Evolutionary conservation across 2,113 vertebrate genomes (phyloP).

Genomic region (Platysteira castanea): DNA sequence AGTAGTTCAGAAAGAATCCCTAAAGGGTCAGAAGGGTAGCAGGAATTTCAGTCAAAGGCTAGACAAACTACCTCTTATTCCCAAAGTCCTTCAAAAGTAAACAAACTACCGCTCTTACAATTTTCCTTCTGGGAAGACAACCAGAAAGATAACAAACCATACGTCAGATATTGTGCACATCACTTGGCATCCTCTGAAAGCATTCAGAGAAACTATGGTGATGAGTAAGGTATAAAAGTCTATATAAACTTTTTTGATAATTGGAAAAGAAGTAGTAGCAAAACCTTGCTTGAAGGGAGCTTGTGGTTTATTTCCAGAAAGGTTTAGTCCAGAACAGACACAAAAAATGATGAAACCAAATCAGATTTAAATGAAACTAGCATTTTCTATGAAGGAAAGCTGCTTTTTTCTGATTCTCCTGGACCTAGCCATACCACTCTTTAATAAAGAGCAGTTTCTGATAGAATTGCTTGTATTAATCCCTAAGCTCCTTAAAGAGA

Average conservation of each 20-base stretch:
- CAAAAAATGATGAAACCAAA: not conserved
- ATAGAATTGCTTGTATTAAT: not conserved
- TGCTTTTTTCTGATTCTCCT: not conserved
- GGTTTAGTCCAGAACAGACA: not conserved
- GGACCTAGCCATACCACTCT: not conserved
- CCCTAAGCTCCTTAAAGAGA: not conserved
- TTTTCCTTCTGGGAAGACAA: not conserved
- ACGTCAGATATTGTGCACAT: not conserved
- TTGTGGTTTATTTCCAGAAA: not conserved
- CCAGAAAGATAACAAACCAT: not conserved
- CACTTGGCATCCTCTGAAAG: not conserved
- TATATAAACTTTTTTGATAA: not conserved
- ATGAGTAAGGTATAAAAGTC: not conserved
- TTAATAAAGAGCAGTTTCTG: not conserved
- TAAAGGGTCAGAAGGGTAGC: not conserved
- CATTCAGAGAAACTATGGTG: not conserved
- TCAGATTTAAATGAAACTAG: not conserved
- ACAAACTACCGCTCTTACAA: not conserved
- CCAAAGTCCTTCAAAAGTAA: not conserved
- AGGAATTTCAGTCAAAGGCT: not conserved
- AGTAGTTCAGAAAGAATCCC: not conserved
- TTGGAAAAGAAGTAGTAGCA: not conserved
- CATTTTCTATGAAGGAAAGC: not conserved
- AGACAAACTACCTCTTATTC: not conserved
- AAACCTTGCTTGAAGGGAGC: not conserved